These are phyloP conservation scores for Mesorhabditis sp. DNA, from an alignment of 2,888 invertebrate genomes.

Conservation along the genomic window DNA sequence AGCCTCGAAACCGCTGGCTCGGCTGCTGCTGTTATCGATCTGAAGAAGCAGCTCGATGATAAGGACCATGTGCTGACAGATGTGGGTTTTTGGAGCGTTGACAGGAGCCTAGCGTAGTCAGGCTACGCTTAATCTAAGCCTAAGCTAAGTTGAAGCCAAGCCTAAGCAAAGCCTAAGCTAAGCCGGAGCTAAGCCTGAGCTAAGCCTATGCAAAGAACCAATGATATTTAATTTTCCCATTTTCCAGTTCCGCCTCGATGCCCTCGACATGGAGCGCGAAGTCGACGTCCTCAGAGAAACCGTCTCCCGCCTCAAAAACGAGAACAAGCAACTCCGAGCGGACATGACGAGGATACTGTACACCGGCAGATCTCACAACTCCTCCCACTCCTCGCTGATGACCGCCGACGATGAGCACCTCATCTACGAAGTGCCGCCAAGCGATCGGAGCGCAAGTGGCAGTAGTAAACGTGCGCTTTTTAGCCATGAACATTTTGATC, in stretches of 20 bases:
- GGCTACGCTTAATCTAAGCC: no score
- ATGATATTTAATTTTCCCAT: no score
- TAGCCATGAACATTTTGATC: neutral
- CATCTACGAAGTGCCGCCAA: slow-evolving; percentile 38
- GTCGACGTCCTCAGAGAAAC: slow-evolving; percentile 91
- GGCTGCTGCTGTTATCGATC: slow-evolving; percentile 41
- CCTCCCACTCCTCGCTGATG: slow-evolving; percentile 50
- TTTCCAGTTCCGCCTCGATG: slow-evolving; percentile 77
- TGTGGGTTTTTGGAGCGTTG: slow-evolving; percentile 57
- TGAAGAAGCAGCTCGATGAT: slow-evolving; percentile 87
- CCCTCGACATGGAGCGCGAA: slow-evolving; percentile 92
- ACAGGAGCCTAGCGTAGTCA: no score
- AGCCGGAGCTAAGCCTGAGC: no score
- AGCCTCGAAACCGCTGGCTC: neutral
- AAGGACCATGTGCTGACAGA: slow-evolving; percentile 94
- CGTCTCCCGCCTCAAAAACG: slow-evolving; percentile 92
- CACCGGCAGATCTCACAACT: slow-evolving; percentile 36
- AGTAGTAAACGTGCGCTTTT: slow-evolving; percentile 18
- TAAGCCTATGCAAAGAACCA: no score
- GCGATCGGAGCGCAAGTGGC: slow-evolving; percentile 11
- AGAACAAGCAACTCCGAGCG: slow-evolving; percentile 91
- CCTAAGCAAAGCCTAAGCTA: no score
- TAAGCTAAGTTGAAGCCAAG: no score
- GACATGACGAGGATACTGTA: slow-evolving; percentile 78
- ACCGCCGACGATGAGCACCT: slow-evolving; percentile 41